Percentiles rank a stretch among this genome's conserved stretches.
Conservation (phyloP, 1,140 invertebrate genomes). For the Drosophila tani region DNA sequence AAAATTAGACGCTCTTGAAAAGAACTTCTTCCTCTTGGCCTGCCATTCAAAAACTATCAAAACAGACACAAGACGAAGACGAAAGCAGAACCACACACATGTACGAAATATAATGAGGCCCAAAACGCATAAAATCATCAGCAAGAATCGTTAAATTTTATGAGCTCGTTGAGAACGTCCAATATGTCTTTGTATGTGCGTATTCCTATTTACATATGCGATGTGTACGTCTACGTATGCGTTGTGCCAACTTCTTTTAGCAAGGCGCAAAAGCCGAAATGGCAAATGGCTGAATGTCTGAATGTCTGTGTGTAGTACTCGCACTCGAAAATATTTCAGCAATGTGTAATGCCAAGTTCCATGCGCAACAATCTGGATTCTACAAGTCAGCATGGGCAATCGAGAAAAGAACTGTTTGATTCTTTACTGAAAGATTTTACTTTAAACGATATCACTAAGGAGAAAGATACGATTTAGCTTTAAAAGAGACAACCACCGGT, state of each 20-base stretch:
- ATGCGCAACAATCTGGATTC: background rate
- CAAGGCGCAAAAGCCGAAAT: slow-evolving; percentile 31
- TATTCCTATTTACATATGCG: slow-evolving; percentile 16
- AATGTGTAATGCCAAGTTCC: slow-evolving; percentile 38
- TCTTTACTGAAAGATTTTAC: background rate
- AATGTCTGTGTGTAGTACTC: slow-evolving; percentile 9
- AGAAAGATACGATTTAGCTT: slow-evolving; percentile 9
- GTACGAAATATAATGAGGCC: slow-evolving; percentile 51
- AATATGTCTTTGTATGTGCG: slow-evolving; percentile 36
- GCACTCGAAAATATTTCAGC: slow-evolving; percentile 48
- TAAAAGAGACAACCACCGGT: background rate
- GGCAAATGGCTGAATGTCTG: slow-evolving; percentile 19
- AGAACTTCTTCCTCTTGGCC: slow-evolving; percentile 39
- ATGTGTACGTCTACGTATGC: slow-evolving; percentile 8
- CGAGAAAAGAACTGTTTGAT: background rate
- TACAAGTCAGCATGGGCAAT: background rate
- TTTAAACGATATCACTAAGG: background rate
- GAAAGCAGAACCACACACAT: slow-evolving; percentile 19
- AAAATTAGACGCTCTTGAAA: slow-evolving; percentile 61
- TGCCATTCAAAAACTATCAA: slow-evolving; percentile 61
- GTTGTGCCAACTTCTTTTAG: slow-evolving; percentile 37
- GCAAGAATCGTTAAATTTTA: slow-evolving; percentile 60
- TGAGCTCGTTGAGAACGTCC: slow-evolving; percentile 48
- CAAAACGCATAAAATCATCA: slow-evolving; percentile 67
- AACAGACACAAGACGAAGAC: slow-evolving; percentile 32